Evolutionary conservation across 2,888 invertebrate species (phyloP).

Genomic region (Dynastes hyllus): DNA sequence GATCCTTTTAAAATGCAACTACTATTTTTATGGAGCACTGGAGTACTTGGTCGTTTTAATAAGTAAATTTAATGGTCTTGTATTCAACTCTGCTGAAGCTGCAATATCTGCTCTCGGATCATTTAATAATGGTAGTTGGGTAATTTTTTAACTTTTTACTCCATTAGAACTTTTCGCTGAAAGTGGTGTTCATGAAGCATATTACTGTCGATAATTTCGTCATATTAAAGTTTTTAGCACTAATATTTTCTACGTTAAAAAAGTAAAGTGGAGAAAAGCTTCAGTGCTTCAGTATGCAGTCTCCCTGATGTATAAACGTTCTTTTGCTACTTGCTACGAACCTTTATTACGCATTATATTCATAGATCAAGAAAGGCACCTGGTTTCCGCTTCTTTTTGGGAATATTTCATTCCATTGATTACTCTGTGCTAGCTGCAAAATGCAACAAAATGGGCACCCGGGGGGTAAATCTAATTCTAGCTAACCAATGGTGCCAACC

Average conservation of each 20-base stretch:
- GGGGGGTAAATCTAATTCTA: too few species aligned
- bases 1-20: slow-evolving; percentile 46
- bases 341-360: too few species aligned
- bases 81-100: slow-evolving; percentile 3
- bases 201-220: slow-evolving; percentile 1
- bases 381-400: too few species aligned
- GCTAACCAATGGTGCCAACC: too few species aligned
- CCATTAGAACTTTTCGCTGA: slow-evolving; percentile 8
- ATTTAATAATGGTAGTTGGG: slow-evolving; percentile 25
- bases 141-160: slow-evolving; percentile 18
- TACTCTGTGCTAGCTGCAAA: too few species aligned
- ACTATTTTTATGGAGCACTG: slow-evolving; percentile 36
- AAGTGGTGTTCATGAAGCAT: neutral
- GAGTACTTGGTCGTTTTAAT: slow-evolving; percentile 40
- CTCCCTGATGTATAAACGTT: too few species aligned
- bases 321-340: too few species aligned
- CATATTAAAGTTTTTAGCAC: neutral
- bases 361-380: too few species aligned
- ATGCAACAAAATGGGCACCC: too few species aligned
- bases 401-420: too few species aligned
- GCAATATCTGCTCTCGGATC: slow-evolving; percentile 18
- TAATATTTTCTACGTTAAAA: neutral
- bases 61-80: slow-evolving; percentile 42
- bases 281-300: too few species aligned
- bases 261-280: too few species aligned